Percentiles rank a stretch among this genome's conserved stretches.
These are phyloP conservation scores for Amia ocellicauda DNA, from an alignment of 2,113 vertebrate genomes.

Conservation along the genomic window DNA sequence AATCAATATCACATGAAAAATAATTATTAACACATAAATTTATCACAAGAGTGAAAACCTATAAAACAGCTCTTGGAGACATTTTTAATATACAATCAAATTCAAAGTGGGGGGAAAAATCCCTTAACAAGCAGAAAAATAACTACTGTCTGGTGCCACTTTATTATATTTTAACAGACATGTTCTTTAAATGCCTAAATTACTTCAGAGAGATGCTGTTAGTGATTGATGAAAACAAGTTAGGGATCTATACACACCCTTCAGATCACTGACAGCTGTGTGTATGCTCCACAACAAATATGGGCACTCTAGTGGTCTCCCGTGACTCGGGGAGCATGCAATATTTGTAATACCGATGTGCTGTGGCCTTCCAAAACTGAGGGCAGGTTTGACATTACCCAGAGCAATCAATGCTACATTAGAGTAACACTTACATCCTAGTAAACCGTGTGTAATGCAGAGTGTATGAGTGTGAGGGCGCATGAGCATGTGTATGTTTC, in stretches of 20 bases:
- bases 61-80: slow-evolving; percentile 65
- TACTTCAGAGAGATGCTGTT: slow-evolving; percentile 1
- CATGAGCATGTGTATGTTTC: no score
- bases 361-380: no score
- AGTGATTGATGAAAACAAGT: slow-evolving; percentile 10
- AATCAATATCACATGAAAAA: slow-evolving; percentile 60
- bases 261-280: slow-evolving; percentile 4
- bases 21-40: slow-evolving; percentile 71
- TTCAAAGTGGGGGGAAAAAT: slow-evolving; percentile 47
- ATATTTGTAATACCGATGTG: neutral
- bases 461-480: no score
- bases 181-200: slow-evolving; percentile 46
- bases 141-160: slow-evolving; percentile 61
- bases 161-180: slow-evolving; percentile 61
- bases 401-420: no score
- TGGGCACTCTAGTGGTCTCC: neutral
- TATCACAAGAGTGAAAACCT: slow-evolving; percentile 67
- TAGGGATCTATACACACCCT: slow-evolving; percentile 2
- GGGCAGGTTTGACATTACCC: no score
- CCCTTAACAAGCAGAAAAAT: slow-evolving; percentile 73
- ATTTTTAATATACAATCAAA: slow-evolving; percentile 70
- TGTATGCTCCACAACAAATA: neutral
- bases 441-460: no score
- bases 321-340: neutral
- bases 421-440: no score